Evolutionary conservation across 2,888 invertebrate genomes (phyloP).

Genomic region (Drosophila formosana): DNA sequence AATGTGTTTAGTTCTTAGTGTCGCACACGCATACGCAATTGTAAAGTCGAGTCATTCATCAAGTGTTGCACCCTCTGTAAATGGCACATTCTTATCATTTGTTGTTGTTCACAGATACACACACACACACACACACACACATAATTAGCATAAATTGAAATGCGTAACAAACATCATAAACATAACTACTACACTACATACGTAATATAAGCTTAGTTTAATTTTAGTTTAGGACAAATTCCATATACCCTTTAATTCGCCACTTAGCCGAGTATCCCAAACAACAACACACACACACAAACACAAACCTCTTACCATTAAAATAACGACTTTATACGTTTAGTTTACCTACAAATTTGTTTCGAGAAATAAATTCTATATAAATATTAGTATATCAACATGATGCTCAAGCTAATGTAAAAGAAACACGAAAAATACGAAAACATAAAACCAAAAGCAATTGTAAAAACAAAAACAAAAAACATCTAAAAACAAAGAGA

Average conservation of each 20-base stretch:
- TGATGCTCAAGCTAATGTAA: conserved; percentile 58
- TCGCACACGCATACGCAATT: conserved; percentile 22
- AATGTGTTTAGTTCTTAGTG: conserved; percentile 45
- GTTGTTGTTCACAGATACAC: conserved; percentile 2
- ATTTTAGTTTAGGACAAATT: conserved; percentile 72
- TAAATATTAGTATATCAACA: conserved; percentile 33
- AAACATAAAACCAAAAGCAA: conserved; percentile 69
- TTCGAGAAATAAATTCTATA: conserved; percentile 24
- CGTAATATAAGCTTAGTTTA: conserved; percentile 67
- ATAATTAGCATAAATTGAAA: conserved; percentile 60
- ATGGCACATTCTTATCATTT: conserved; percentile 26
- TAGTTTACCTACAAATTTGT: conserved; percentile 19
- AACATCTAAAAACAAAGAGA: conserved; percentile 47
- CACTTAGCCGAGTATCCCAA: conserved; percentile 42
- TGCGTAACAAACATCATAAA: conserved; percentile 21
- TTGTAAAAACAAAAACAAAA: conserved; percentile 56
- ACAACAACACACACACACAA: conserved; percentile 9
- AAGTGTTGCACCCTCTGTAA: conserved; percentile 22
- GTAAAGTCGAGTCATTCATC: conserved; percentile 30
- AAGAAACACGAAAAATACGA: conserved; percentile 15
- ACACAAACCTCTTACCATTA: conserved; percentile 19
- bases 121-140: conserved; percentile 28
- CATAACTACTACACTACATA: conserved; percentile 53
- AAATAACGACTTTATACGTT: conserved; percentile 21
- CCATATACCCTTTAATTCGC: conserved; percentile 40